Evolutionary conservation across 2,113 vertebrate species (phyloP), one percentile per base, ranked within the genome.

Genomic region (Chelonoidis abingdonii): DNA sequence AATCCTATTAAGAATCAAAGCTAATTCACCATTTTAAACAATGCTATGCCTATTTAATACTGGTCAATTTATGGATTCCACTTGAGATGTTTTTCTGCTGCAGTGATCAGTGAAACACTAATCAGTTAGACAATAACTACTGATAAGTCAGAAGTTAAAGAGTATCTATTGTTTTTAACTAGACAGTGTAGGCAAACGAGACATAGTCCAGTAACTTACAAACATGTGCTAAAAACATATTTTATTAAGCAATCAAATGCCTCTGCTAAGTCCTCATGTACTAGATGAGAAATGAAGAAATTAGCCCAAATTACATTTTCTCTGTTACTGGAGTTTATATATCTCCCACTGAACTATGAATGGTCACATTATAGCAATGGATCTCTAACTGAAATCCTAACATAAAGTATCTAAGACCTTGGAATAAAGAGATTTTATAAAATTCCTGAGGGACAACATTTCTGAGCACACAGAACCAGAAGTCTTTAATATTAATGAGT

Each of bases 251-350:
- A 83, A 91, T 41, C 89, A 62, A 14, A 87, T 1, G 0, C 47
- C 81, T 91, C 87, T 83, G 86, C 83, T 87, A 83, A 0, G 9
- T 53, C 50, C n/a, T 50, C 3, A 3, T 41, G 82, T 80, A 84
- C 53, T 52, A 56, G 29, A 75, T 94, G 19, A 88, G 90, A 84
- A 69, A 69, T n/a, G 5, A 84, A 62, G 79, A 88, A 89, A 94
- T 4, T 24, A 5, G 38, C 41, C n/a, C 35, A 22, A 72, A 54
- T 27, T 25, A 41, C 1, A 0, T 88, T 85, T 80, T 80, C 90
- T 29, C 41, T 29, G 76, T 88, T 91, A 62, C 78, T 56, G 82
- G 21, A 91, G 84, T 1, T 8, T 5, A 49, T n/a, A 50, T 2
- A 44, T 65, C 59, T 62, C 86, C 44, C 14, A 84, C 82, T 56